Base-by-base conservation (phyloP, 2,797 vertebrate genomes). In the Salarias fasciatus region DNA sequence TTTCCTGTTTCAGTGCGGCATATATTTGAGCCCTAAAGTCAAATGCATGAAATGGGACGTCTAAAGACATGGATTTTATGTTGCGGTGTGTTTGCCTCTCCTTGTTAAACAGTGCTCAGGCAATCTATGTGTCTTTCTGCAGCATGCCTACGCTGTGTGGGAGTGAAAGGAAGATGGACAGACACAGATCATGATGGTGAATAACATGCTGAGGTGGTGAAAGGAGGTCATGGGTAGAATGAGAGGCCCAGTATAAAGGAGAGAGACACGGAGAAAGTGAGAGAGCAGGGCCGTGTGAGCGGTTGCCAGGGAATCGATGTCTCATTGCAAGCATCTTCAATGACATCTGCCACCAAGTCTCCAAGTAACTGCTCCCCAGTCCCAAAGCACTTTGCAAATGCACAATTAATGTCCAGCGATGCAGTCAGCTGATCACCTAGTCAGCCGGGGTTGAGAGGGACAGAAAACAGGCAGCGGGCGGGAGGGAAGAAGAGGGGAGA, bases 291-390 rank as follows among this genome's bases (percentile, higher is more conserved):
- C 67, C 9, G 0, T 12, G 52, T 37, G 14, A 81, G 72, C 69
- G 11, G 86, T 85, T 87, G 87, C 88, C 82, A 75, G 68, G 82
- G 69, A 82, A 78, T 83, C 62, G 3, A 70, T 77, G 85, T 83
- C 71, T 84, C 69, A 51, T 69, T 63, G 79, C 79, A 78, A 79
- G 81, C 80, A 84, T 87, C 82, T 83, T 76, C 70, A 38, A 58
- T 85, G 85, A 87, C 88, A 90, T 88, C 86, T 89, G 86, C 80
- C 68, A 73, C 67, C 64, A 71, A 82, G 85, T 89, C 86, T 89
- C 82, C 70, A 84, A 83, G 86, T 84, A 83, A 90, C 89, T 67
- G 69, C 70, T 77, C 58, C 71, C 51, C 6, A 58, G 56, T 72
- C 82, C 77, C 79, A 57, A 81, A 84, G 74, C 76, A 82, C 77